These are phyloP conservation scores for Carpatolechia fugitivella DNA, from an alignment of 2,888 invertebrate genomes.

Conservation along the genomic window DNA sequence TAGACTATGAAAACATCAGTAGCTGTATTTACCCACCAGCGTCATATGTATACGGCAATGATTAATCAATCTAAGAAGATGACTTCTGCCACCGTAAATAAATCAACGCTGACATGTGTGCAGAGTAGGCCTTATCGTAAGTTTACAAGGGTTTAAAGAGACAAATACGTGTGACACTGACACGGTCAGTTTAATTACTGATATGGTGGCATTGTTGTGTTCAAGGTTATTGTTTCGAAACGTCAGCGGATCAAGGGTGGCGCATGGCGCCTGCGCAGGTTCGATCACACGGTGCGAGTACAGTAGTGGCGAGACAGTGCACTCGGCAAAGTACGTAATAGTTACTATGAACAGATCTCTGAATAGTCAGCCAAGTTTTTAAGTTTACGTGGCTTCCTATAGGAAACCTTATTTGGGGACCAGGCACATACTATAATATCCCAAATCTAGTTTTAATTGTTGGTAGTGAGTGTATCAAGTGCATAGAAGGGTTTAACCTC, in stretches of 20 bases:
- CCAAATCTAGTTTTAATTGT: no score
- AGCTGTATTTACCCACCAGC: constrained; percentile 46
- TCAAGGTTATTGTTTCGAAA: constrained; percentile 31
- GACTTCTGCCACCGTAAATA: constrained; percentile 51
- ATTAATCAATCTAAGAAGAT: constrained; percentile 60
- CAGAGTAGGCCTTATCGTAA: constrained; percentile 44
- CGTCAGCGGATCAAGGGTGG: neutral
- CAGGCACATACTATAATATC: no score
- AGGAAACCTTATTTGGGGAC: no score
- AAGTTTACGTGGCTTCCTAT: no score
- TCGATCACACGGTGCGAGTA: neutral
- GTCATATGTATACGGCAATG: constrained; percentile 28
- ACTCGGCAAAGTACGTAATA: no score
- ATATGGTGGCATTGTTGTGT: constrained; percentile 26
- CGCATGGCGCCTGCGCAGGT: neutral
- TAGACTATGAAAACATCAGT: constrained; percentile 44
- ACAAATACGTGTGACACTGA: constrained; percentile 54
- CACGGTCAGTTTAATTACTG: constrained; percentile 44
- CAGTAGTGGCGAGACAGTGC: no score
- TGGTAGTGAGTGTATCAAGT: no score
- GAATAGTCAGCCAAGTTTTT: no score
- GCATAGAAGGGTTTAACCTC: no score
- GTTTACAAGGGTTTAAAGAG: constrained; percentile 31
- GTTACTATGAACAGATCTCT: no score
- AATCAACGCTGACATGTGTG: constrained; percentile 52